A percentile compares a stretch with the other conserved stretches of the same genome.
phyloP scores from a whole-genome alignment of 1,140 invertebrate species.

The Drusus annulatus region DNA sequence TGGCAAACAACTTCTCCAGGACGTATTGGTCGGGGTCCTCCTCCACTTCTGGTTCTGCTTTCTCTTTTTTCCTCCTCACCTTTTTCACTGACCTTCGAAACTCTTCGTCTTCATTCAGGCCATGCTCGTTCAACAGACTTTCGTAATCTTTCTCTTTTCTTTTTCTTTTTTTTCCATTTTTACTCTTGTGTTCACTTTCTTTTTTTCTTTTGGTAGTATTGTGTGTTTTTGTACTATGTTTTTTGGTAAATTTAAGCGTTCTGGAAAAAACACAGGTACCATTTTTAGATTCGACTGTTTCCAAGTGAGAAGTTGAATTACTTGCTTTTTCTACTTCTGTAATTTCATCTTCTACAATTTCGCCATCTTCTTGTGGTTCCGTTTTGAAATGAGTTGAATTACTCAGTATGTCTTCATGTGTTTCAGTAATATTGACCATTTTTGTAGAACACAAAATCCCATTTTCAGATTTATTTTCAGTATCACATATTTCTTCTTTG shows the following conservation, averaged over 20 bases:
- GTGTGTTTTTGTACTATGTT: background rate
- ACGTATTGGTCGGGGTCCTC: slow-evolving; percentile 72
- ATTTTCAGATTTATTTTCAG: slow-evolving; percentile 14
- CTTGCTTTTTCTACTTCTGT: no score
- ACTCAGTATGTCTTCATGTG: background rate
- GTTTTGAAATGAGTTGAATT: background rate
- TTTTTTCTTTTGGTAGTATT: slow-evolving; percentile 28
- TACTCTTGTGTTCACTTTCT: slow-evolving; percentile 1
- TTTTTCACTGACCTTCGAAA: slow-evolving; percentile 40
- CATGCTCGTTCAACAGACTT: slow-evolving; percentile 44
- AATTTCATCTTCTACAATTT: no score
- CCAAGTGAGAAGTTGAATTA: no score
- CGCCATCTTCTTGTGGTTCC: no score
- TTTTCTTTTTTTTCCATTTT: slow-evolving; percentile 16
- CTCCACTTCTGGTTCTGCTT: slow-evolving; percentile 28
- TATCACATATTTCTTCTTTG: slow-evolving; percentile 39
- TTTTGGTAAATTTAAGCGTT: background rate
- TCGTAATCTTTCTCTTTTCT: slow-evolving; percentile 53
- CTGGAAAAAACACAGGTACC: background rate
- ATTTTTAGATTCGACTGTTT: background rate
- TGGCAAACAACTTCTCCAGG: slow-evolving; percentile 74
- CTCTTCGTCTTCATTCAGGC: slow-evolving; percentile 47
- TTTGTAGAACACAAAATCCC: no score
- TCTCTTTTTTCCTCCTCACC: slow-evolving; percentile 35
- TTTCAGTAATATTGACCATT: background rate